Percentiles rank a stretch among this genome's conserved stretches.
These are phyloP conservation scores for Heliocidaris erythrogramma DNA, from an alignment of 35 echinoderm and acorn worm genomes.

Conservation along the genomic window DNA sequence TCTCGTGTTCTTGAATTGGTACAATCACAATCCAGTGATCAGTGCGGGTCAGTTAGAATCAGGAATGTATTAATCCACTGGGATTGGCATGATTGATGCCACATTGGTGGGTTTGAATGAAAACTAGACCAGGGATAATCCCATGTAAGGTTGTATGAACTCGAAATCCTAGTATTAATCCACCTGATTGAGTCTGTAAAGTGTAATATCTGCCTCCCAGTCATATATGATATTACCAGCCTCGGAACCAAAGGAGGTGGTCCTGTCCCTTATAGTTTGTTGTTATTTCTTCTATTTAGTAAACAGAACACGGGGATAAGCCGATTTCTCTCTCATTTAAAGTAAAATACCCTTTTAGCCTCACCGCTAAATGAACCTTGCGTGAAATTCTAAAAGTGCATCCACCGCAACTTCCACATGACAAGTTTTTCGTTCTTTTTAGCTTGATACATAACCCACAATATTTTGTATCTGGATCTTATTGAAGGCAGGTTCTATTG, in stretches of 20 bases:
- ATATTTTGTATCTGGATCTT: background rate
- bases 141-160: background rate
- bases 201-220: background rate
- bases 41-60: background rate
- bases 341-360: too few relatives aligned
- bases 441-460: background rate
- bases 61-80: background rate
- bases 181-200: background rate
- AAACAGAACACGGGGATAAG: background rate
- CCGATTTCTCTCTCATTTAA: background rate
- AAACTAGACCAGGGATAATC: background rate
- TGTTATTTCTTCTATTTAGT: background rate
- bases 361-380: background rate
- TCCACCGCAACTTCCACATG: background rate
- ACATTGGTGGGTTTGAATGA: background rate
- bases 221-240: background rate
- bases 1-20: too few relatives aligned
- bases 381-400: background rate
- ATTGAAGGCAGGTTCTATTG: background rate
- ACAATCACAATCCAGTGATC: too few relatives aligned
- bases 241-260: background rate
- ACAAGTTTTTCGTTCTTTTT: background rate
- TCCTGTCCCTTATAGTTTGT: background rate
- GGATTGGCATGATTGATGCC: background rate
- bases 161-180: background rate